Evolutionary conservation across 2,113 vertebrate species (phyloP).

Genomic region (Oryctolagus cuniculus): mOryCun1.1 NC_091439.1:121022001-121022500

Average conservation of each 20-base stretch:
- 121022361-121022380: accelerated
- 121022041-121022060: neutral
- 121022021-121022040: neutral
- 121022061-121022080: neutral
- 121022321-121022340: neutral
- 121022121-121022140: neutral
- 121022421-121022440: neutral
- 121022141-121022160: neutral
- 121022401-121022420: neutral
- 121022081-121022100: neutral
- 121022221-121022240: neutral
- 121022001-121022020: neutral
- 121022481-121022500: neutral
- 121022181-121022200: neutral
- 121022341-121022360: neutral
- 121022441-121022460: neutral
- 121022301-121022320: neutral
- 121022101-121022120: neutral
- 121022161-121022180: neutral
- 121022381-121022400: neutral
- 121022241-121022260: neutral
- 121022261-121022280: neutral
- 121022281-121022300: neutral
- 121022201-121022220: neutral
- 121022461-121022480: neutral